These are phyloP conservation scores for Parapsyche elsis DNA, from an alignment of 1,140 invertebrate species.

Conservation along the genomic window DNA sequence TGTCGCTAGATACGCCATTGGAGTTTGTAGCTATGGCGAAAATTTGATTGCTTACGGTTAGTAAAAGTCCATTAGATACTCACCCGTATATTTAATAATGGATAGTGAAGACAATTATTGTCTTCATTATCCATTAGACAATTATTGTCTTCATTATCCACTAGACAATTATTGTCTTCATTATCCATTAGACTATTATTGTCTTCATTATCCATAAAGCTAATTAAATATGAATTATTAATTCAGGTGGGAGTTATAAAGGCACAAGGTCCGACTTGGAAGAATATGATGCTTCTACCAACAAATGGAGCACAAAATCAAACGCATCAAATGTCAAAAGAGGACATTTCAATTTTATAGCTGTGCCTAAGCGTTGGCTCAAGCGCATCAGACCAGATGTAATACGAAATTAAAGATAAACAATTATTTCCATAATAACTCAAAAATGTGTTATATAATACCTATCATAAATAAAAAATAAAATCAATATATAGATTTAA, in stretches of 20 bases:
- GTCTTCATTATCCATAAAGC: background rate
- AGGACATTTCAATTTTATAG: background rate
- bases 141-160: background rate
- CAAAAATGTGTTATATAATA: background rate
- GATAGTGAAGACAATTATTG: background rate
- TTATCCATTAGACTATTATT: background rate
- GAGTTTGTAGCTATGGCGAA: background rate
- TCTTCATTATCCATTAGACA: background rate
- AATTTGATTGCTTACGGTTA: background rate
- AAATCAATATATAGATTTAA: background rate
- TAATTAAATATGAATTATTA: background rate
- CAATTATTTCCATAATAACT: background rate
- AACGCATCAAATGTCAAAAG: background rate
- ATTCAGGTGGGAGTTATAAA: background rate
- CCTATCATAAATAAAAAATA: background rate
- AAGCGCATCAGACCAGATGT: background rate
- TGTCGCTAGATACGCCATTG: background rate
- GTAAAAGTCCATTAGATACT: background rate
- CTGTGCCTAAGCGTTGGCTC: background rate
- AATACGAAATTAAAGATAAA: background rate
- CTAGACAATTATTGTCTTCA: background rate
- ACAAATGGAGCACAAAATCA: background rate
- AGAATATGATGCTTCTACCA: background rate
- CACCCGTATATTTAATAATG: background rate
- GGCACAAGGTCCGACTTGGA: background rate